Evolutionary conservation across 2,888 invertebrate species (phyloP), one percentile per base, ranked within the genome.

Genomic region (Diaperis boleti): DNA sequence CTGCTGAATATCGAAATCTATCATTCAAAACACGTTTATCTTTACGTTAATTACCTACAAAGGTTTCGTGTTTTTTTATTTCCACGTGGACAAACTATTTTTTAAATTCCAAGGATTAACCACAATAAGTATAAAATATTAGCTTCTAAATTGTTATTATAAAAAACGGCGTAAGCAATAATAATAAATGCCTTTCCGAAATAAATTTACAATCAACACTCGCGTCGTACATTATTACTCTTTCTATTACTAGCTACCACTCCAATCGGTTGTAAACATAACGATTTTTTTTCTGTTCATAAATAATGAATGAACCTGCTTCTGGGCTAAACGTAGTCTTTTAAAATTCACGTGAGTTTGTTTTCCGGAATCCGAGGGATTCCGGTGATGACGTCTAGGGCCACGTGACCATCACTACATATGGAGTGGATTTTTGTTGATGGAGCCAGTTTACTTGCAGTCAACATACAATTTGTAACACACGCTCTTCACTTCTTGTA

Each of bases 371-470:
- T 26, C 41, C 8, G 50, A 60, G 59, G 59, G 52, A 60, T 60
- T 60, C 59, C 59, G 26, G 35, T 52, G 49, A 26, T 52, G 50
- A 60, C 59, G 59, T 60, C 2, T 11, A 13, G 3, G 20, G 31
- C 6, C 59, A 60, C 59, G 59, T 60, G 59, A 60, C 52, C 42
- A 26, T 35, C 44, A 52, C 35, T 52, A 60, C 59, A 52, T 44
- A 60, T 60, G 52, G 44, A 31, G 10, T 26, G 42, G 29, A 44
- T 13, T 18, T 41, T 60, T 44, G 35, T 50, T 52, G 59, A 35
- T 44, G 59, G 59, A 49, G 35, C 22, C 59, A 59, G 59, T 56
- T 50, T 18, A 50, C 52, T 39, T 39, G 20, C 14, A 39, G 33
- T 50, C 18, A 22, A 22, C 22, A 33, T n/a, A 33, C 11, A 35